Evolutionary conservation across 2,113 vertebrate genomes (phyloP), one percentile per base, ranked within the genome.

Genomic region (Globicephala melas): DNA sequence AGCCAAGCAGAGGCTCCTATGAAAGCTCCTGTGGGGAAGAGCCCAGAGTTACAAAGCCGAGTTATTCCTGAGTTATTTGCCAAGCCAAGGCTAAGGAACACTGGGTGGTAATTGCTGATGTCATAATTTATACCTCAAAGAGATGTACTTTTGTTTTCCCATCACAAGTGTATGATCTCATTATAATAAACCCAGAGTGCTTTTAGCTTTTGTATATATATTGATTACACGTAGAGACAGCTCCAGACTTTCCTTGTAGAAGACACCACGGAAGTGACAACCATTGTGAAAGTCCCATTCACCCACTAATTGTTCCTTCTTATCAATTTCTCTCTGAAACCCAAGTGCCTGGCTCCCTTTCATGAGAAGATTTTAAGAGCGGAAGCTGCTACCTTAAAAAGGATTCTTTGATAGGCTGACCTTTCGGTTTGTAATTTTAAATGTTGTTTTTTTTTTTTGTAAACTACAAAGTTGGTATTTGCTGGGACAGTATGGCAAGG

Each of bases 231-330:
- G 60, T 15, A 83, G 81, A 81, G 41, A 50, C 23, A 41, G 63
- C 41, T 71, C 77, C 91, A 94, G 77, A 91, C 73, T 95, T 91
- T 96, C 94, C 93, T 87, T 89, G 41, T 81, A 58, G 47, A 89
- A 93, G 67, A 89, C 55, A 26, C 68, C 80, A 31, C 38, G 3
- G 95, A 94, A 97, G 87, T 80, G 70, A 85, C 76, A 80, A 5
- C 38, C 60, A 5, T 65, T 33, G 28, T 20, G 14, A 76, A 79
- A 91, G 79, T 83, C 73, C 33, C 83, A n/a, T 92, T 95, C 28
- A 86, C 41, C 77, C 95, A 62, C 83, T 79, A 91, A 73, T 86
- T 60, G 67, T 65, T 80, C 82, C 77, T 96, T 71, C 68, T 94
- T 55, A 97, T 70, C 0, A 41, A 89, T 96, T 90, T 92, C 84